Percentiles rank a stretch among this genome's conserved stretches.
These are phyloP conservation scores for Sceloporus undulatus DNA, from an alignment of 2,113 vertebrate genomes.

Conservation along the genomic window DNA sequence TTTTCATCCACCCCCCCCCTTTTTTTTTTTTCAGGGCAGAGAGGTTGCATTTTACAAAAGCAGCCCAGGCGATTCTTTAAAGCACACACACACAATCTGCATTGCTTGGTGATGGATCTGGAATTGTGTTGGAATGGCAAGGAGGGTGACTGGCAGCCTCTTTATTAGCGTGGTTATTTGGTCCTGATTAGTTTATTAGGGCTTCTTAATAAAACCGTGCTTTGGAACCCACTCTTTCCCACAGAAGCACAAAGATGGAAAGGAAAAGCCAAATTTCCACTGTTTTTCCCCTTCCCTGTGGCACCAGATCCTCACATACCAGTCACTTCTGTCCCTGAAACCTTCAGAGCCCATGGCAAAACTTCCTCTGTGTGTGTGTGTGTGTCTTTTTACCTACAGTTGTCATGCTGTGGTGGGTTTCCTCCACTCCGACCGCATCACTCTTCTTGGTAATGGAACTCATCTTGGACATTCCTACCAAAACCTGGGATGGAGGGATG, in stretches of 20 bases:
- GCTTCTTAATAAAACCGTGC: too few relatives aligned
- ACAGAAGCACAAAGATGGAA: too few relatives aligned
- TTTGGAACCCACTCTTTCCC: too few relatives aligned
- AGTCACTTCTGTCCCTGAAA: too few relatives aligned
- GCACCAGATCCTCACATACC: too few relatives aligned
- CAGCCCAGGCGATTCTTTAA: too few relatives aligned
- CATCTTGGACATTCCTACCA: not conserved
- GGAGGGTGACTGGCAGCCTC: not conserved
- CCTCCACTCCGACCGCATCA: not conserved
- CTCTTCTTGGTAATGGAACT: not conserved
- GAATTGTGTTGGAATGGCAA: not conserved
- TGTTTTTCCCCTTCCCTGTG: accelerated
- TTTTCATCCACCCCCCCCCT: too few relatives aligned
- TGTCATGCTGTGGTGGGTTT: not conserved
- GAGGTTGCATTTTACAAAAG: too few relatives aligned
- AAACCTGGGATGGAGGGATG: not conserved
- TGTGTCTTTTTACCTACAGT: too few relatives aligned
- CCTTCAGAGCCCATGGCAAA: not conserved
- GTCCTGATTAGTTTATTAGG: not conserved
- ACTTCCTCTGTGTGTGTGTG: not conserved
- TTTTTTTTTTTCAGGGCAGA: too few relatives aligned
- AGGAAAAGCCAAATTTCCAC: not conserved
- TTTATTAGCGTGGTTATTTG: not conserved
- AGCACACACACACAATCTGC: too few relatives aligned
- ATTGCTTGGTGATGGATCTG: too few relatives aligned